A percentile compares a stretch with the other conserved stretches of the same genome.
These are phyloP conservation scores for Heliconius erato DNA, from an alignment of 2,888 invertebrate genomes.

Conservation along the genomic window DNA sequence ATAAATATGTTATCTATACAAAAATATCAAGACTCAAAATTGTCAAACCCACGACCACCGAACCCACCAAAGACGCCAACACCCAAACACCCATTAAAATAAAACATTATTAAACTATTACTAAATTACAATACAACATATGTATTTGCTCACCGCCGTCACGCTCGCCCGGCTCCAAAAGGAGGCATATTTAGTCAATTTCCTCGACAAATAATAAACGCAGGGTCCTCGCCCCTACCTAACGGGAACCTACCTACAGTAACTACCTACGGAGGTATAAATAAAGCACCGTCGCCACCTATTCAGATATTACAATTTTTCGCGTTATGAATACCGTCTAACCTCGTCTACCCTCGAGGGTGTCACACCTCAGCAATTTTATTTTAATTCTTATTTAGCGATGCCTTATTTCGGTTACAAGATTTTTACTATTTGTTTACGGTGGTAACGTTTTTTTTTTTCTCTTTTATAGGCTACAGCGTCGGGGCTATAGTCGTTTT, in stretches of 20 bases:
- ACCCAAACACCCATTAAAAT: not conserved
- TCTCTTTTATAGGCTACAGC: conserved; percentile 54
- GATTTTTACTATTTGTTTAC: conserved; percentile 85
- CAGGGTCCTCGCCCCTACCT: conserved; percentile 67
- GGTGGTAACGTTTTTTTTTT: conserved; percentile 73
- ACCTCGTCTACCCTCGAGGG: conserved; percentile 68
- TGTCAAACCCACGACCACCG: not conserved
- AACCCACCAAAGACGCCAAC: not conserved
- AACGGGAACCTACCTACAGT: not conserved
- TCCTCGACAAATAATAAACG: conserved; percentile 73
- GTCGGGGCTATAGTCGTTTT: conserved; percentile 78
- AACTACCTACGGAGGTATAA: conserved; percentile 56
- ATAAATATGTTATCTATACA: no score
- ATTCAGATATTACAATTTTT: conserved; percentile 83
- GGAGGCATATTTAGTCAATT: conserved; percentile 81
- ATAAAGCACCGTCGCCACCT: conserved; percentile 70
- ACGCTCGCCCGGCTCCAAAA: conserved; percentile 43
- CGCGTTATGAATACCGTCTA: conserved; percentile 85
- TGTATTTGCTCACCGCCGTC: not conserved
- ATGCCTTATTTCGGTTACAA: conserved; percentile 84
- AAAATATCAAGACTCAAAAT: no score
- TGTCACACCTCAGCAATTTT: conserved; percentile 84
- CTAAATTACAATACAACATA: not conserved
- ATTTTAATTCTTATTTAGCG: conserved; percentile 85
- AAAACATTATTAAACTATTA: not conserved